phyloP scores from a whole-genome alignment of 2,797 vertebrate species.

The Falco rusticolus region DNA sequence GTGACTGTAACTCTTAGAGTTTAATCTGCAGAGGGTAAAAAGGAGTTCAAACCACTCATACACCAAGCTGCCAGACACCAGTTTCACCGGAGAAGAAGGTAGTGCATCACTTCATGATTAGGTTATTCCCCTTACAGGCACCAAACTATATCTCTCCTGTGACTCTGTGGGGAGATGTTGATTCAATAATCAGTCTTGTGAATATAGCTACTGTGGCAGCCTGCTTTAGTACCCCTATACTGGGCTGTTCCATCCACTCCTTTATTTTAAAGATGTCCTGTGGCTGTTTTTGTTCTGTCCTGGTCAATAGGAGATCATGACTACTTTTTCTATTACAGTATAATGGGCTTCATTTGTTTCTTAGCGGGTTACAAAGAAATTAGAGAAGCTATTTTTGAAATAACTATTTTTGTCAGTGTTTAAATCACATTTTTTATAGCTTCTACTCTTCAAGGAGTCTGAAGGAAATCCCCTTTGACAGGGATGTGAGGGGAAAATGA shows the following conservation, averaged over 20 bases:
- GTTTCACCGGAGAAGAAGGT: not conserved
- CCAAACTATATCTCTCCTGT: not conserved
- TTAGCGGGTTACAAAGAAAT: not conserved
- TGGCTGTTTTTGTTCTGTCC: not conserved
- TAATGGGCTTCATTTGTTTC: not conserved
- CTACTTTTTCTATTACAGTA: not conserved
- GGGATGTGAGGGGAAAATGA: not conserved
- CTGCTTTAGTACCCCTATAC: not conserved
- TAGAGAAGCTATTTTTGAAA: not conserved
- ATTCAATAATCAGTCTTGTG: fast-evolving
- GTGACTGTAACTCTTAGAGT: not conserved
- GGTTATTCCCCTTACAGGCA: not conserved
- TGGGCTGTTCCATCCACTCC: not conserved
- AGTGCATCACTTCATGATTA: not conserved
- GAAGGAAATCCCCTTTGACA: not conserved
- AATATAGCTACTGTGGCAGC: not conserved
- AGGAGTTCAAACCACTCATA: not conserved
- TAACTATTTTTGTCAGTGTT: not conserved
- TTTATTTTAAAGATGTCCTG: not conserved
- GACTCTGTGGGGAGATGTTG: not conserved
- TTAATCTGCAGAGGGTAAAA: slow-evolving; percentile 35
- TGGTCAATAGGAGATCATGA: not conserved
- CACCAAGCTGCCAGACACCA: not conserved
- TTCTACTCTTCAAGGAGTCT: not conserved
- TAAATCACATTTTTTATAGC: not conserved